These are phyloP conservation scores for Apis florea DNA, from an alignment of 1,140 invertebrate genomes.

Conservation along the genomic window DNA sequence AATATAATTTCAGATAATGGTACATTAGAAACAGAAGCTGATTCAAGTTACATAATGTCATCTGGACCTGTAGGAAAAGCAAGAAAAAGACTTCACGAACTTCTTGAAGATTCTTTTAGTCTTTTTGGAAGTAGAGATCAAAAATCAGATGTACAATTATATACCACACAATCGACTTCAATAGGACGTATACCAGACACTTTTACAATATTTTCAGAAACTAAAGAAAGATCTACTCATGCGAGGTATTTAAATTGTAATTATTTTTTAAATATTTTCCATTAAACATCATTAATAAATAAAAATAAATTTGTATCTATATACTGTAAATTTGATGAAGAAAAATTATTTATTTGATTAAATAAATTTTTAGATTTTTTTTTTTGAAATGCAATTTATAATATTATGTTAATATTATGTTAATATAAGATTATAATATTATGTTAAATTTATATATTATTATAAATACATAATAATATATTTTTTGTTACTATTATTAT, in stretches of 20 bases:
- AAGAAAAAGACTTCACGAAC: constrained; percentile 84
- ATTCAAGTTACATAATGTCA: constrained; percentile 67
- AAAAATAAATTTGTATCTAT: too few relatives aligned
- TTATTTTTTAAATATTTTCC: background rate
- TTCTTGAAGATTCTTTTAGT: constrained; percentile 85
- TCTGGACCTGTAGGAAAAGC: constrained; percentile 81
- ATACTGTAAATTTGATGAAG: too few relatives aligned
- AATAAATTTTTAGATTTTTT: too few relatives aligned
- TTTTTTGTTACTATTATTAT: too few relatives aligned
- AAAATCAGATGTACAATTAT: constrained; percentile 71
- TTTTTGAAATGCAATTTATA: too few relatives aligned
- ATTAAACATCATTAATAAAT: too few relatives aligned
- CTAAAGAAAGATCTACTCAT: constrained; percentile 79
- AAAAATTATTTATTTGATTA: too few relatives aligned
- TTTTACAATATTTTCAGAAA: constrained; percentile 61
- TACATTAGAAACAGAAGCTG: constrained; percentile 64
- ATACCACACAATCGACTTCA: constrained; percentile 52
- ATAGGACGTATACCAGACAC: constrained; percentile 60
- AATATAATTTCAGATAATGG: constrained; percentile 28
- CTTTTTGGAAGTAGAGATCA: constrained; percentile 82
- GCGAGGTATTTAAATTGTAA: constrained; percentile 73
- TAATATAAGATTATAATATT: too few relatives aligned
- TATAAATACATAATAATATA: too few relatives aligned
- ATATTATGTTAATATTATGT: too few relatives aligned
- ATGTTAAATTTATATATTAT: too few relatives aligned